These are phyloP conservation scores for Conistra vaccinii DNA, from an alignment of 2,888 invertebrate genomes.

Conservation along the genomic window DNA sequence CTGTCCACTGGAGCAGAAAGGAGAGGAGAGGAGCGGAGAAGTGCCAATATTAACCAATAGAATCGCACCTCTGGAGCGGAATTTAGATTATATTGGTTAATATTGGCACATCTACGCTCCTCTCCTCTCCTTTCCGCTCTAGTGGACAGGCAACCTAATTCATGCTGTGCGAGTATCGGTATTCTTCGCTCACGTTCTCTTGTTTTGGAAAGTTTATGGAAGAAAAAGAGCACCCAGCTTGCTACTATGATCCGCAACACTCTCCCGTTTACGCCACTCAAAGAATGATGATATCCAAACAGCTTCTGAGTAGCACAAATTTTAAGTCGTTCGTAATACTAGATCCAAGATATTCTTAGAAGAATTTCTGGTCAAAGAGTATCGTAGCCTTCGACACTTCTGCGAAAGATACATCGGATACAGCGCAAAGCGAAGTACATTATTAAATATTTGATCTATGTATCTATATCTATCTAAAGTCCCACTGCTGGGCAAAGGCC, in stretches of 20 bases:
- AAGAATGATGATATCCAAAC: neutral
- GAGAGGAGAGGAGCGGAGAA: too few species aligned
- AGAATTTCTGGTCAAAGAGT: slow-evolving; percentile 5
- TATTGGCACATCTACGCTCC: too few species aligned
- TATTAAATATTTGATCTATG: neutral
- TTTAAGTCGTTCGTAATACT: neutral
- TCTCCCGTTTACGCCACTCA: neutral
- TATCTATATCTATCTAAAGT: neutral
- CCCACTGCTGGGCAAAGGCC: neutral
- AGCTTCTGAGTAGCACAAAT: neutral
- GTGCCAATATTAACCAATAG: too few species aligned
- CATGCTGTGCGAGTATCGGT: neutral
- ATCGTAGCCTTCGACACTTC: slow-evolving; percentile 8
- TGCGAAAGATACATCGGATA: neutral
- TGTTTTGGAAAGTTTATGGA: too few species aligned
- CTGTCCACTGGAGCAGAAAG: too few species aligned
- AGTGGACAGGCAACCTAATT: too few species aligned
- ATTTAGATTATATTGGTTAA: too few species aligned
- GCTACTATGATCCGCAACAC: neutral
- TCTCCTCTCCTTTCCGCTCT: too few species aligned
- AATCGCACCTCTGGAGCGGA: too few species aligned
- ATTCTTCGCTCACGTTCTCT: neutral
- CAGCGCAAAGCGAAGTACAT: neutral
- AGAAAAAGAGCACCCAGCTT: neutral
- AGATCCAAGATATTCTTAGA: neutral